Evolutionary conservation across 2,797 vertebrate species (phyloP).

Genomic region (Sebastes paucispinis): DNA sequence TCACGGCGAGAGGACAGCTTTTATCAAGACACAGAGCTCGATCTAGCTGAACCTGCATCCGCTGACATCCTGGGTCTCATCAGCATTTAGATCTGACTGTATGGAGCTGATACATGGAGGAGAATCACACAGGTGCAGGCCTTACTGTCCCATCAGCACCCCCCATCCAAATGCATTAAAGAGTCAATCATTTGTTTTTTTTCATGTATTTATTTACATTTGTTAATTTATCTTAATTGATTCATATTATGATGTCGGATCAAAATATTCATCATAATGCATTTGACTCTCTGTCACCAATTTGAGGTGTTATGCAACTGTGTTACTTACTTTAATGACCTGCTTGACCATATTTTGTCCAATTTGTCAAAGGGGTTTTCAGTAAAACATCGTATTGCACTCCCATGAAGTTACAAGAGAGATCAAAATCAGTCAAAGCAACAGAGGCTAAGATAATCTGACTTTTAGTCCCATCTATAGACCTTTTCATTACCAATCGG

Average conservation of each 20-base stretch:
- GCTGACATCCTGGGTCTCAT: not conserved
- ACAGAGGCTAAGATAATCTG: not conserved
- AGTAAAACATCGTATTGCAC: not conserved
- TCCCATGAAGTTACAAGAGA: not conserved
- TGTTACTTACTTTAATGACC: not conserved
- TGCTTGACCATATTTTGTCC: not conserved
- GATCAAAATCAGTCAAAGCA: not conserved
- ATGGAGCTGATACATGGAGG: not conserved
- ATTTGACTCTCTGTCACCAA: conserved; percentile 12
- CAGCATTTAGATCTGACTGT: conserved; percentile 20
- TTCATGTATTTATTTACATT: conserved; percentile 45
- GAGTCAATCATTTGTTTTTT: not conserved
- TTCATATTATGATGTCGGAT: not conserved
- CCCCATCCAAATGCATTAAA: conserved; percentile 3
- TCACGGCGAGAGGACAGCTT: conserved; percentile 93
- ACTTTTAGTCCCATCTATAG: not conserved
- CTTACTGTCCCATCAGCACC: conserved; percentile 49
- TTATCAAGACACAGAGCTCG: conserved; percentile 95
- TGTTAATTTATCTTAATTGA: conserved; percentile 24
- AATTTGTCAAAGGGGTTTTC: not conserved
- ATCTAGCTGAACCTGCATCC: conserved; percentile 80
- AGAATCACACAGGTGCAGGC: conserved; percentile 22
- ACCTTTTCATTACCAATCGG: too few species aligned
- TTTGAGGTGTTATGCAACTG: conserved; percentile 28
- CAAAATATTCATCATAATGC: conserved; percentile 8